Base-by-base conservation (phyloP, 2,797 vertebrate species). In the Megalops cyprinoides region DNA sequence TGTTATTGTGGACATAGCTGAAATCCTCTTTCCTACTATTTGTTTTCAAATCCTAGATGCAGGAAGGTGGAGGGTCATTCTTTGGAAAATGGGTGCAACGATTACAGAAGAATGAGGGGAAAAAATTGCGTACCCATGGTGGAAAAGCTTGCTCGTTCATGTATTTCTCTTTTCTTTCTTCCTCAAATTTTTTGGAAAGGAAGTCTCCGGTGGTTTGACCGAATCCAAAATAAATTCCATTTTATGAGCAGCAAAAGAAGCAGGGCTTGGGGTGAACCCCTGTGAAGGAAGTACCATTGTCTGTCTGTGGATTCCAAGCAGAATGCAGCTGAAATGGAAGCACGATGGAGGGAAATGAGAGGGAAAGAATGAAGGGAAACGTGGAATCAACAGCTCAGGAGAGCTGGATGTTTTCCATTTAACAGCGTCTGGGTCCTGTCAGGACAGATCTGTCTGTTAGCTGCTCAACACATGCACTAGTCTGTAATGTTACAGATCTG, bases 131-230 rank as follows among this genome's bases (percentile, higher is more conserved):
- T 42, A 42, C 25, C 80, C 34, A 23, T 28, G 84, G 80, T 53
- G 82, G 86, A 88, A 90, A 88, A 84, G 80, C 62, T 83, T 87
- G 81, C 81, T 78, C 74, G 71, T 83, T 86, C 86, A 92, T 87
- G 84, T 77, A 82, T 83, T 86, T 90, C 85, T 87, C 86, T 87
- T 84, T 86, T 85, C 89, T 84, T 76, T 79, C 84, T 87, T 77
- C 87, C 89, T 89, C 88, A 82, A 86, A 90, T 87, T 76, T 85
- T 88, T 88, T 85, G 77, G 78, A 85, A 75, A 73, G 81, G 87
- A 86, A 81, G 67, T 82, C 87, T 51, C 31, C 78, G 87, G 85
- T 81, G 67, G 78, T 85, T 78, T 84, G 80, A 86, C 76, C 78
- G 80, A 79, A 83, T 84, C 83, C 86, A 87, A 91, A 90, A 86